phyloP scores from a whole-genome alignment of 30 jellyfish, hydroid and myxozoan genomes.

The Aurelia sp. region DNA sequence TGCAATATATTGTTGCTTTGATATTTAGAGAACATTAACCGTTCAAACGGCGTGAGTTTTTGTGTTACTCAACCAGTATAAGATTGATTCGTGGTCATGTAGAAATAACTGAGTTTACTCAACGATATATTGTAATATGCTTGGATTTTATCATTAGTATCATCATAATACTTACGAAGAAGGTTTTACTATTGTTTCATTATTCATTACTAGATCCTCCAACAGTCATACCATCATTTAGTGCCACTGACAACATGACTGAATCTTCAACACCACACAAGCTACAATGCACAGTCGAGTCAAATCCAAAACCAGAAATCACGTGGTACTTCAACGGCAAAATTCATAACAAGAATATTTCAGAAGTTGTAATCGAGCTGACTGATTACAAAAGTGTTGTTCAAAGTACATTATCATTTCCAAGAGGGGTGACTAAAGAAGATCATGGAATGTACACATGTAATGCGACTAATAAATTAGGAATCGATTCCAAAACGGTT shows the following conservation, averaged over 20 bases:
- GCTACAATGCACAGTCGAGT: constrained; percentile 33
- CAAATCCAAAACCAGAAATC: constrained; percentile 41
- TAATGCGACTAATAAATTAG: constrained; percentile 57
- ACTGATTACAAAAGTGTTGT: constrained; percentile 18
- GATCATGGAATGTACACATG: constrained; percentile 69
- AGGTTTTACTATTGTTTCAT: too few species aligned
- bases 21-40: too few species aligned
- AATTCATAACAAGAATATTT: background rate
- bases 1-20: too few species aligned
- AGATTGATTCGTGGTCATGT: too few species aligned
- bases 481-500: constrained; percentile 28
- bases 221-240: constrained; percentile 38
- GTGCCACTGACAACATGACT: constrained; percentile 26
- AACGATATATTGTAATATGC: too few species aligned
- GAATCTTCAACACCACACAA: constrained; percentile 24
- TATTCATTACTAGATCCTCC: constrained; percentile 49
- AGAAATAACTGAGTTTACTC: too few species aligned
- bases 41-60: too few species aligned
- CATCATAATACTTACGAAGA: too few species aligned
- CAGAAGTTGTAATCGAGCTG: constrained; percentile 14
- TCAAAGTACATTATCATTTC: constrained; percentile 44
- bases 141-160: too few species aligned
- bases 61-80: too few species aligned
- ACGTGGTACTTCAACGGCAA: constrained; percentile 35
- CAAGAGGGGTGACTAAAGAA: constrained; percentile 37